A percentile compares a stretch with the other conserved stretches of the same genome.
Conservation (phyloP, 1,140 invertebrate species). For the Oedothorax gibbosus region DNA sequence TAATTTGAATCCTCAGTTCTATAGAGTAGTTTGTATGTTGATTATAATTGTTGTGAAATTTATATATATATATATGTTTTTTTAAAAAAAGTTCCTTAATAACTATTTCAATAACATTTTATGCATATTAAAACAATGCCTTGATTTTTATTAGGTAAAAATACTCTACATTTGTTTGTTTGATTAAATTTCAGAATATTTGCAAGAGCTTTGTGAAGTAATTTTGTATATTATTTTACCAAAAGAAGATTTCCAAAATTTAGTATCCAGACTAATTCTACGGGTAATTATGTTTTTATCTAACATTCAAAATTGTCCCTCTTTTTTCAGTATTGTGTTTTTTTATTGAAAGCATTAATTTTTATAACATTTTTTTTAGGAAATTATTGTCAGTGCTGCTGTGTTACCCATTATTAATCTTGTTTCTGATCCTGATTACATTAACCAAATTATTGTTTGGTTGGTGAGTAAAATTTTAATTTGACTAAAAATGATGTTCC, state of each 20-base stretch:
- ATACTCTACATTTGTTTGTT: no score
- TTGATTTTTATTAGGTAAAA: no score
- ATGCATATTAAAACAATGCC: no score
- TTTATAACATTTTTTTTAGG: slow-evolving; percentile 72
- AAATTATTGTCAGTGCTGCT: slow-evolving; percentile 84
- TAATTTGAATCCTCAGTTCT: no score
- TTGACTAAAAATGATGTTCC: no score
- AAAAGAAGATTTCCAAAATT: slow-evolving; percentile 86
- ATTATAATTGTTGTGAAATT: no score
- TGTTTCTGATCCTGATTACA: slow-evolving; percentile 92
- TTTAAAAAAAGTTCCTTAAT: no score
- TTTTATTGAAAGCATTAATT: slow-evolving; percentile 3
- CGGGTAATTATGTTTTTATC: slow-evolving; percentile 65
- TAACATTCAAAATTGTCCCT: not conserved
- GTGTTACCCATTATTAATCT: slow-evolving; percentile 83
- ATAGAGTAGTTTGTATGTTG: no score
- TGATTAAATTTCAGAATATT: slow-evolving; percentile 76
- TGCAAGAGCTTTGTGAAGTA: slow-evolving; percentile 86
- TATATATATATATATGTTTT: no score
- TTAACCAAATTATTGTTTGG: slow-evolving; percentile 92
- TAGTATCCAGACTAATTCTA: slow-evolving; percentile 79
- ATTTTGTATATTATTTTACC: slow-evolving; percentile 86
- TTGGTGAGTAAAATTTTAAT: slow-evolving; percentile 77
- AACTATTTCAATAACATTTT: no score
- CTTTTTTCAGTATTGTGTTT: not conserved